Evolutionary conservation across 2,888 invertebrate species (phyloP), one percentile per base, ranked within the genome.

Genomic region (Cantharis lateralis): DNA sequence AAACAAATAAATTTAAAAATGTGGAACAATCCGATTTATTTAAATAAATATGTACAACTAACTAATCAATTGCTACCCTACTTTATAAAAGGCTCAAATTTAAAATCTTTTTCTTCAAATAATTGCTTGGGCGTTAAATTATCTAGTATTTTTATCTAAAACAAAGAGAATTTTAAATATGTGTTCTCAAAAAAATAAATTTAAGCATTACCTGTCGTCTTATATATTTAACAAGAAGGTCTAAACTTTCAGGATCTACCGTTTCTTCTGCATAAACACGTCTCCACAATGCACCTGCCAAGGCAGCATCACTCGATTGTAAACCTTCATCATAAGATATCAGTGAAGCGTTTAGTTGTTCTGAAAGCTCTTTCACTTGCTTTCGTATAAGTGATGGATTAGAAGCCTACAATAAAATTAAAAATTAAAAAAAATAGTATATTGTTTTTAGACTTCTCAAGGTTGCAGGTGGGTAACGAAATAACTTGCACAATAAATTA

Each of bases 261-360:
- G 92, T 90, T 62, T 91, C 88, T 82, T 91, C 90, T 81, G 91
- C 91, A 83, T 95, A 95, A 85, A 97, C 92, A 80, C 95, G 91
- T 81, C 95, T 91, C 98, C 98, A 98, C 13, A 98, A 83, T 0
- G 96, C 95, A 18, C 92, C 93, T 28, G 97, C 96, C 80, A 98
- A 87, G 7, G 93, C 89, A 83, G 90, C 92, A 85, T 98, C 98
- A 85, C 94, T 92, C 13, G 91, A 90, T 82, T 92, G 89, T 15
- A 97, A 87, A 2, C 97, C 97, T 90, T 97, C 97, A 87, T 98
- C 97, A 84, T 97, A 97, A 0, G 92, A 92, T 77, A 97, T 91
- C 13, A 97, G 85, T 7, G 95, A 93, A 1, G 96, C 96, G 88
- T 95, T 94, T 86, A 97, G 95, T 84, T 96, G 95, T 82, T 95